These are phyloP conservation scores for Nycticorax nycticorax DNA, from an alignment of 2,113 vertebrate genomes.

Conservation along the genomic window DNA sequence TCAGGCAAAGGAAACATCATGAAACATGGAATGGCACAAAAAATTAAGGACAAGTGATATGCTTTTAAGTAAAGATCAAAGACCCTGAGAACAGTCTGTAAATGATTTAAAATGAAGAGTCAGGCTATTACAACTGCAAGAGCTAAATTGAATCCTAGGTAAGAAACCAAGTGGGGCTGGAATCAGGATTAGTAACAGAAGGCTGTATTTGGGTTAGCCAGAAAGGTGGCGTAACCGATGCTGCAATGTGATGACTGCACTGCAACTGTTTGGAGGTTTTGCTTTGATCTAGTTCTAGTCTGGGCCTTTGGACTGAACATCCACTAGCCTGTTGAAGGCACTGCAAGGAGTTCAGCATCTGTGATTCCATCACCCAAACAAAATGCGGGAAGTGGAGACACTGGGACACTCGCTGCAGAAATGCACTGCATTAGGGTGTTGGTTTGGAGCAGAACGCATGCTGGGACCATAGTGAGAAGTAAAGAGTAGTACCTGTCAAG, in stretches of 20 bases:
- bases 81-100: background rate
- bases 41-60: background rate
- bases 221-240: background rate
- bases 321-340: background rate
- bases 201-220: background rate
- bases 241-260: background rate
- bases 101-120: background rate
- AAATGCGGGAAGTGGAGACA: accelerated
- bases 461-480: background rate
- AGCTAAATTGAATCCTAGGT: background rate
- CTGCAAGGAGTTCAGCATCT: background rate
- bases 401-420: background rate
- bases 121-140: background rate
- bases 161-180: background rate
- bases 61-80: background rate
- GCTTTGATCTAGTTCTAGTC: background rate
- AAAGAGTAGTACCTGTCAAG: background rate
- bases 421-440: background rate
- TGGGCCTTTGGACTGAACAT: background rate
- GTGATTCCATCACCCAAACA: background rate
- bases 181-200: background rate
- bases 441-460: background rate
- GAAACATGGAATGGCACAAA: background rate
- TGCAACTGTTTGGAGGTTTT: background rate
- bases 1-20: background rate